Evolutionary conservation across 2,797 vertebrate species (phyloP), one percentile per base, ranked within the genome.

Genomic region (Alosa sapidissima): DNA sequence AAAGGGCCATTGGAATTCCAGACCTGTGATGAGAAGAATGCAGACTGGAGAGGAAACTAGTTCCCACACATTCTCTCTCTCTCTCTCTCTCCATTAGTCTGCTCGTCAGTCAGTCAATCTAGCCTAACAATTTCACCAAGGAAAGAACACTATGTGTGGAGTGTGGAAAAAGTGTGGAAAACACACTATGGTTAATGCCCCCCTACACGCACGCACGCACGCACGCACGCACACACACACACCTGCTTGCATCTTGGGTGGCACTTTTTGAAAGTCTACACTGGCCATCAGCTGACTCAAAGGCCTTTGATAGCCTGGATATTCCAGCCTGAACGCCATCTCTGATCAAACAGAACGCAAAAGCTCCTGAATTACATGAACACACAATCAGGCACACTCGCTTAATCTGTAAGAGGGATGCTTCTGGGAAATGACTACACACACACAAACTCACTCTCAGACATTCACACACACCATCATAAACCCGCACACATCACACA

Each of bases 1-100:
- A 82, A 68, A 48, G 51, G 87, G 87, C 88, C 82, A 60, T 81
- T 89, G 81, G 88, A 87, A 91, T 89, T 87, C 75, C 86, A 68
- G 86, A 45, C 84, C 68, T 86, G 82, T 49, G 6, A 83, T 87
- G 65, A 62, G 41, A 83, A 81, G 86, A 86, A 89, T 87, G 83
- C 54, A 60, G 75, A 45, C 83, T 75, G 85, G 88, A 88, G 85
- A 85, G 58, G 85, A 87, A 83, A 65, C 82, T 54, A 81, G 68
- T 86, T 88, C 75, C 87, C 68, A 86, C 60, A 28, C 83, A 75
- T 75, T 75, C 68, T 75, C 68, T 14, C 68, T 41, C 33, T 75
- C 68, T 41, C 68, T 49, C 82, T 58, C 54, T 52, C 0, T n/a
- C 41, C 3, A 11, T 83, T 10, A 75, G 83, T 81, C 49, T 82